Percentiles rank a stretch among this genome's conserved stretches.
Conservation (phyloP, 1,140 invertebrate species). For the Daktulosphaira vitifoliae region DNA sequence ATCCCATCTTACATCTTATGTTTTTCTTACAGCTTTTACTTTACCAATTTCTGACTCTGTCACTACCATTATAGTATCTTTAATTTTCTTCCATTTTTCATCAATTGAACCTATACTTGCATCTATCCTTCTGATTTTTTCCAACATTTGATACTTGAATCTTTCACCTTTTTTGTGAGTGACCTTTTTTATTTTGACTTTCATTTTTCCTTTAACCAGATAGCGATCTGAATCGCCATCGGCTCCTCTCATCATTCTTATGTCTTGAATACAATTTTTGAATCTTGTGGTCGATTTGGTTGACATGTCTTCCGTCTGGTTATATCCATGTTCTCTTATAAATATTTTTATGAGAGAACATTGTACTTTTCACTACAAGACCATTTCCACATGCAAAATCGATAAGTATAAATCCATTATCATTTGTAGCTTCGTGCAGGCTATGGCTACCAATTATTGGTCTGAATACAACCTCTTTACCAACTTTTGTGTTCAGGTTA, state of each 20-base stretch:
- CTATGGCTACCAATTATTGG: background rate
- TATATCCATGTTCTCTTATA: constrained; percentile 1
- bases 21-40: background rate
- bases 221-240: background rate
- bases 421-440: background rate
- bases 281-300: background rate
- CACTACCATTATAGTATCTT: too few relatives aligned
- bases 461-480: background rate
- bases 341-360: constrained; percentile 13
- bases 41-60: too few relatives aligned
- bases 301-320: constrained; percentile 12
- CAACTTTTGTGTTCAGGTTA: background rate
- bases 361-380: constrained; percentile 4
- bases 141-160: background rate
- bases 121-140: background rate
- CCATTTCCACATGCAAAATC: background rate
- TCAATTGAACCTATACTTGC: background rate
- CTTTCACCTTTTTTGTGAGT: background rate
- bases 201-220: background rate
- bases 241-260: background rate
- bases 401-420: background rate
- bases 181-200: background rate
- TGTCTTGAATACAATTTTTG: constrained; percentile 3
- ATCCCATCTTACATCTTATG: too few relatives aligned
- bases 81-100: too few relatives aligned